These are phyloP conservation scores for Montifringilla adamsi DNA, from an alignment of 2,113 vertebrate species.

Conservation along the genomic window DNA sequence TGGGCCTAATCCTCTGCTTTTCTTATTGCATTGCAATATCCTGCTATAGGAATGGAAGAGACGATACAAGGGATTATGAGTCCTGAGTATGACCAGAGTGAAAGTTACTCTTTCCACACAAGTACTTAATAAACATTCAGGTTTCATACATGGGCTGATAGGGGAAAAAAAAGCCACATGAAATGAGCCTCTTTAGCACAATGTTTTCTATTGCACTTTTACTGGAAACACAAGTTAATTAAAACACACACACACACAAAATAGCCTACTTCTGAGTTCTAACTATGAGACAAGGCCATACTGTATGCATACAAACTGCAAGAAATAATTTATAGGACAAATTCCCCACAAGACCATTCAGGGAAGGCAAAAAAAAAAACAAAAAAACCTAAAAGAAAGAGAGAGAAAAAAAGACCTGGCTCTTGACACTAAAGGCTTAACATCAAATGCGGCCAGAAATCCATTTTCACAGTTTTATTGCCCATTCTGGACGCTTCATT, in stretches of 20 bases:
- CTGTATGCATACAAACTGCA: conserved; percentile 35
- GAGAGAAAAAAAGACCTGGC: conserved; percentile 71
- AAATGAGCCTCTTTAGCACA: background rate
- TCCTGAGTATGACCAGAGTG: background rate
- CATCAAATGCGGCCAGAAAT: conserved; percentile 96
- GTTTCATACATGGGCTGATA: background rate
- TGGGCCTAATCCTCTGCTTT: conserved; percentile 6
- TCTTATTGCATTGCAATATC: conserved; percentile 18
- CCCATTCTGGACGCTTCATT: conserved; percentile 88
- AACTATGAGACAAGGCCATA: conserved; percentile 32
- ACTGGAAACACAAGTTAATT: conserved; percentile 28
- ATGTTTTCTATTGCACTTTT: conserved; percentile 3
- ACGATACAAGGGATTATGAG: conserved; percentile 2
- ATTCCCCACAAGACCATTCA: conserved; percentile 69
- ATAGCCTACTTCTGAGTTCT: conserved; percentile 25
- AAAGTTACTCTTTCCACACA: conserved; percentile 13
- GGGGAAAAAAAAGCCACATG: background rate
- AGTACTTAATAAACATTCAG: background rate
- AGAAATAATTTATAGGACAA: conserved; percentile 73
- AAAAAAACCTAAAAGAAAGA: conserved; percentile 15
- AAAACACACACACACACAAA: background rate
- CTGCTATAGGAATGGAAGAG: background rate
- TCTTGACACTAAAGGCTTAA: conserved; percentile 94
- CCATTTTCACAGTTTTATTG: conserved; percentile 92
- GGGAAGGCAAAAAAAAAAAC: background rate